Base-by-base conservation (phyloP, 2,888 invertebrate genomes). In the Xestia ashworthii region DNA sequence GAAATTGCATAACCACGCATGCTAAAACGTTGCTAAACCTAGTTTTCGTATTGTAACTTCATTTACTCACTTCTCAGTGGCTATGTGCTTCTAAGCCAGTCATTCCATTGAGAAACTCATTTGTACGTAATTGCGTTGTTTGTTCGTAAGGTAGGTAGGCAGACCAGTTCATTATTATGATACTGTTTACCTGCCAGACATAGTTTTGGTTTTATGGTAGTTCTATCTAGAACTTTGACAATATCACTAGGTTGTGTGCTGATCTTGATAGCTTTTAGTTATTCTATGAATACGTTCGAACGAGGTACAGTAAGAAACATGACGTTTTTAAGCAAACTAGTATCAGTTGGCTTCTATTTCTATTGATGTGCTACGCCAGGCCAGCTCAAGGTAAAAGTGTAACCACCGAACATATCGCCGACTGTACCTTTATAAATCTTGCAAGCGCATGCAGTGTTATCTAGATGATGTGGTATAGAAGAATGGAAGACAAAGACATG, bases 151-250 rank as follows among this genome's bases (percentile, higher is more conserved):
- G 41, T 58, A 72, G 44, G 25, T 46, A 78, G 55, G 22, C 44
- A 71, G 53, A 62, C 85, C 50, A 60, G 53, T 68, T 68, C 69
- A 81, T 73, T 81, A 68, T 87, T 81, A 82, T 85, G 25, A 64
- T 74, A 74, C 73, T 81, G 86, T 85, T 81, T 85, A 85, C 87
- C 85, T 87, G 69, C n/a, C 65, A 68, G 81, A 67, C 12, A 25
- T 53, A 41, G 25, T 64, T 83, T 73, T 48, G 5, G 11, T 72
- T 84, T 84, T 66, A 83, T 74, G 67, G 44, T 25, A 22, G 53
- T 79, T 66, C 32, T 53, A 65, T 65, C 50, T 53, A 55, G 38
- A 83, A 83, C 25, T 65, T 62, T 64, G 65, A 38, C 48, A 14
- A 19, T 44, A 48, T 72, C 3, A 12, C 19, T 50, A 3, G 25